Evolutionary conservation across 2,113 vertebrate species (phyloP).

Genomic region (Zosterops lateralis): DNA sequence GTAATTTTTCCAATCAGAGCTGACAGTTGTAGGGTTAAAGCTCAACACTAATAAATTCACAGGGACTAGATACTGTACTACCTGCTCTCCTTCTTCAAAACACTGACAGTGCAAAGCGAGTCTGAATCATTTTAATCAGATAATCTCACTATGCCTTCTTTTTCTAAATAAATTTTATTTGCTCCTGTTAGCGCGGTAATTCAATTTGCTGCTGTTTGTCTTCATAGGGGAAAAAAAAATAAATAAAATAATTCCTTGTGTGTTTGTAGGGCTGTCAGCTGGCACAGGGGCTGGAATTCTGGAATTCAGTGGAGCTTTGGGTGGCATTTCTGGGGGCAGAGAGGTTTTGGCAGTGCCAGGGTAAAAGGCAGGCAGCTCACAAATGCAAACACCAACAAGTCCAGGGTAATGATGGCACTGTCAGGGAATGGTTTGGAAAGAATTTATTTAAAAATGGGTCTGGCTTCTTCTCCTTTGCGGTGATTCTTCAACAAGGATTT

Average conservation of each 20-base stretch:
- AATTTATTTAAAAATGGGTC: background rate
- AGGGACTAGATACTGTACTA: background rate
- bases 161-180: constrained; percentile 29
- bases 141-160: background rate
- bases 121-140: constrained; percentile 29
- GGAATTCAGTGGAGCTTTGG: background rate
- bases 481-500: background rate
- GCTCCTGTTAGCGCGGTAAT: constrained; percentile 9
- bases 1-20: constrained; percentile 49
- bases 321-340: background rate
- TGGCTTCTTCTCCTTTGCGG: background rate
- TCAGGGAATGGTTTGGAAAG: background rate
- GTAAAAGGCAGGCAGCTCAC: background rate
- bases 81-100: background rate
- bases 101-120: background rate
- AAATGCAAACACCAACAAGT: background rate
- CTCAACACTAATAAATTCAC: constrained; percentile 57
- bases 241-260: background rate
- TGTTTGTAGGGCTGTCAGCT: background rate
- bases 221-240: background rate
- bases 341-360: background rate
- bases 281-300: background rate
- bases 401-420: background rate
- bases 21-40: constrained; percentile 64
- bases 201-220: background rate